Evolutionary conservation across 2,113 vertebrate species (phyloP).

Genomic region (Cryptotis parvus): DNA sequence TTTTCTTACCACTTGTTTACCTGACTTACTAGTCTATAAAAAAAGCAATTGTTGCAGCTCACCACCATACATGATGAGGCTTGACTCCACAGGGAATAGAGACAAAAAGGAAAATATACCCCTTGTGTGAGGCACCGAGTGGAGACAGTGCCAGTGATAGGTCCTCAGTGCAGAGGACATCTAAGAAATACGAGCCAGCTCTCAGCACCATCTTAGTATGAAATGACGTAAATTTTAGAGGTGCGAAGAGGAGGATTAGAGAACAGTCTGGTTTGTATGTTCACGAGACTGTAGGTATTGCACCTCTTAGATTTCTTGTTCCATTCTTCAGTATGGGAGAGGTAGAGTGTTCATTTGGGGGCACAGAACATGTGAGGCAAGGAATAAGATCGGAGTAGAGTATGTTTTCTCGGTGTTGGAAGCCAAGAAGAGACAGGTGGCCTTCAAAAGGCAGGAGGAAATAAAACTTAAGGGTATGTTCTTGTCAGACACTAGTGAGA

Average conservation of each 20-base stretch:
- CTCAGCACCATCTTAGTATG: background rate
- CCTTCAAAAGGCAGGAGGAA: slow-evolving; percentile 60
- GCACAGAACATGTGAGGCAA: background rate
- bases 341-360: background rate
- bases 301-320: background rate
- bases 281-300: background rate
- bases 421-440: slow-evolving; percentile 59
- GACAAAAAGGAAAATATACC: slow-evolving; percentile 28
- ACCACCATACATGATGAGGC: slow-evolving; percentile 60
- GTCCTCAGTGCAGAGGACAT: background rate
- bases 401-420: slow-evolving; percentile 52
- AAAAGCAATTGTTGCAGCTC: slow-evolving; percentile 70
- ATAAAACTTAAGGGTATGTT: slow-evolving; percentile 55
- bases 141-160: background rate
- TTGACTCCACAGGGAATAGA: slow-evolving; percentile 30
- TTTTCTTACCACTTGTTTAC: slow-evolving; percentile 81
- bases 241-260: background rate
- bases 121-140: background rate
- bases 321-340: slow-evolving; percentile 8
- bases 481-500: slow-evolving; percentile 68
- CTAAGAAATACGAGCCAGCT: background rate
- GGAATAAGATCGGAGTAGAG: background rate
- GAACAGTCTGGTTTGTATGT: background rate
- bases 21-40: slow-evolving; percentile 73
- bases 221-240: background rate